These are phyloP conservation scores for Sus cebifrons DNA, from an alignment of 2,797 vertebrate genomes.

Conservation along the genomic window DNA sequence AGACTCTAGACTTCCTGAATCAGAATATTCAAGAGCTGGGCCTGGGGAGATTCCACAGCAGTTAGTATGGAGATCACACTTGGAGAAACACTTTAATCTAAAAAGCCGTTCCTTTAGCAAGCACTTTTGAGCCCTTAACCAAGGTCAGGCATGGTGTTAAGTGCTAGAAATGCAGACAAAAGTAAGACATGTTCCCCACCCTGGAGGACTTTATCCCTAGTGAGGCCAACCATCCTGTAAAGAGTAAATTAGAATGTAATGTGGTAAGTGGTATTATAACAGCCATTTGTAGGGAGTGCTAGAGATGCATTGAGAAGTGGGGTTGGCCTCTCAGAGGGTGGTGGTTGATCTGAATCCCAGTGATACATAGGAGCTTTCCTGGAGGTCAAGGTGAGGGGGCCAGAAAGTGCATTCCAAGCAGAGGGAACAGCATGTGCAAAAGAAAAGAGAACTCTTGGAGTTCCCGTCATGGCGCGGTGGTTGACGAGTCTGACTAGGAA, in stretches of 20 bases:
- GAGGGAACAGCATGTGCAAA: neutral
- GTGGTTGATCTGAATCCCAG: neutral
- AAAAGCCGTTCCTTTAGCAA: conserved; percentile 65
- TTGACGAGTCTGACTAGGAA: no score
- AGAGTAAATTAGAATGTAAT: conserved; percentile 73
- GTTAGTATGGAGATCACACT: conserved; percentile 56
- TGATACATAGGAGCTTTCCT: neutral
- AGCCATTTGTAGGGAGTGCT: neutral
- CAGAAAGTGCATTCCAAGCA: no score
- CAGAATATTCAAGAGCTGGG: conserved; percentile 65
- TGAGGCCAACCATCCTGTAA: neutral
- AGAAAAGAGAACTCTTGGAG: neutral
- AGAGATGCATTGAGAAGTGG: neutral
- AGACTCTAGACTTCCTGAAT: conserved; percentile 4
- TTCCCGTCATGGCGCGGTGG: no score
- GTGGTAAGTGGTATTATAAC: neutral
- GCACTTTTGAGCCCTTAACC: conserved; percentile 64
- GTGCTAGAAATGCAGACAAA: conserved; percentile 66
- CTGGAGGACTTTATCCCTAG: conserved; percentile 51
- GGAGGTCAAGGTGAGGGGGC: neutral
- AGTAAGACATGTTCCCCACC: conserved; percentile 49
- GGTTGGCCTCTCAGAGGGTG: neutral
- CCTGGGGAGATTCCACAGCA: neutral
- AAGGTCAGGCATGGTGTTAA: conserved; percentile 59
- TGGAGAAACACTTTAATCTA: conserved; percentile 69